These are phyloP conservation scores for Fragum whitleyi DNA, from an alignment of 2,888 invertebrate genomes.

Conservation along the genomic window DNA sequence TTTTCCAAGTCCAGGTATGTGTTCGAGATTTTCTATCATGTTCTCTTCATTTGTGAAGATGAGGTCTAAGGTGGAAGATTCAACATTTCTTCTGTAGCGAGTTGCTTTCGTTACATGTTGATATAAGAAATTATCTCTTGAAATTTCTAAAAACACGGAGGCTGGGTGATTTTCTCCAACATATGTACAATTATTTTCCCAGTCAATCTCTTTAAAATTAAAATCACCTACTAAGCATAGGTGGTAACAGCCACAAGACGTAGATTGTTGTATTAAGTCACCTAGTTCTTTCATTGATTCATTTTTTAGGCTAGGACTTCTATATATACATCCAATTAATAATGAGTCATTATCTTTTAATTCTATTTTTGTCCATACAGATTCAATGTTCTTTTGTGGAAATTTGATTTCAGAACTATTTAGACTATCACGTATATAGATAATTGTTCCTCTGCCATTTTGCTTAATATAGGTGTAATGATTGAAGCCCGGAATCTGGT, in stretches of 20 bases:
- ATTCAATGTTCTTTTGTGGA: neutral
- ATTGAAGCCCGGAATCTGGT: neutral
- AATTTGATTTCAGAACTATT: neutral
- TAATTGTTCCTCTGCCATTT: conserved; percentile 2
- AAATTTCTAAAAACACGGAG: conserved; percentile 1
- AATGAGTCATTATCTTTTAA: neutral
- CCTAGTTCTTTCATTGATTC: neutral
- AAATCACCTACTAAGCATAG: neutral
- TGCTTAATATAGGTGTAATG: neutral
- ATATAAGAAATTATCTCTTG: conserved; percentile 3
- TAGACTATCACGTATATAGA: neutral
- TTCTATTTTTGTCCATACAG: neutral
- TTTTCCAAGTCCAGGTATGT: neutral
- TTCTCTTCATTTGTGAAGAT: too few relatives aligned
- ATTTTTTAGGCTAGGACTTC: neutral
- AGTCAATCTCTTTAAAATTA: conserved; percentile 11
- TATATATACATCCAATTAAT: neutral
- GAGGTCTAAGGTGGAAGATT: neutral
- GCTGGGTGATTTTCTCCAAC: conserved; percentile 11
- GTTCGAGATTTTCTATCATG: neutral
- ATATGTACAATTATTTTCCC: neutral
- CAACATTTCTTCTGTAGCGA: neutral
- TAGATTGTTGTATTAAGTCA: neutral
- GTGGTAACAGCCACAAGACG: neutral
- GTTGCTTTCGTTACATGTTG: conserved; percentile 20